Base-by-base conservation (phyloP, 2,113 vertebrate species). In the Axis porcinus region DNA sequence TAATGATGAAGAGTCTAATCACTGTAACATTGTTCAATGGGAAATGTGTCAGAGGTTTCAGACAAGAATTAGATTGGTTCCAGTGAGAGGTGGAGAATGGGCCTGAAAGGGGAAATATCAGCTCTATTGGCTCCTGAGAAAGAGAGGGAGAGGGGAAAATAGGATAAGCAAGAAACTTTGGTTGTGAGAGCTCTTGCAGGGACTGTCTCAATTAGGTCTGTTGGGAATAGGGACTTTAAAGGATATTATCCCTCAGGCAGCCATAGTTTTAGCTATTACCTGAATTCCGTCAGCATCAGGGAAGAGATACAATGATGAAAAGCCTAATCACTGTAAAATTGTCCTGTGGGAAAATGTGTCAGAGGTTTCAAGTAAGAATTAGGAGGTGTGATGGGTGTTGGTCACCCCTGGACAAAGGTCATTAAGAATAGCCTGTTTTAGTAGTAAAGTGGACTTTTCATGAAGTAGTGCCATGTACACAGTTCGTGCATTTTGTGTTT, bases 161-260 rank as follows among this genome's bases (percentile, higher is more conserved):
- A 96, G 52, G 21, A 45, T 90, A 89, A 97, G 47, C 25, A n/a
- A 47, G 86, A 88, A 83, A 76, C 55, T 97, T 52, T 95, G 88
- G 14, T 95, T 92, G 33, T 85, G 81, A 91, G 67, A 96, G 40
- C 19, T 76, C 50, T 93, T 97, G 6, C 79, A 92, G 82, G 30
- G 60, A 90, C 74, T 96, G 14, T 92, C 62, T 97, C 84, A 86
- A 43, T 94, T 55, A 93, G 30, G 47, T 94, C 67, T 97, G 7
- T 33, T 91, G 86, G 54, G 89, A 96, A 86, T 93, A 88, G 50
- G n/a, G 55, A 94, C 94, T 94, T 98, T 40, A 96, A 95, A 97
- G 52, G 81, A 7, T 57, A 91, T 96, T 83, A 27, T 36, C 7
- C 40, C 45, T 89, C 54, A 78, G 64, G 52, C 40, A 93, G 55